These are phyloP conservation scores for Cheilosia vulpina DNA, from an alignment of 2,888 invertebrate species.

Conservation along the genomic window DNA sequence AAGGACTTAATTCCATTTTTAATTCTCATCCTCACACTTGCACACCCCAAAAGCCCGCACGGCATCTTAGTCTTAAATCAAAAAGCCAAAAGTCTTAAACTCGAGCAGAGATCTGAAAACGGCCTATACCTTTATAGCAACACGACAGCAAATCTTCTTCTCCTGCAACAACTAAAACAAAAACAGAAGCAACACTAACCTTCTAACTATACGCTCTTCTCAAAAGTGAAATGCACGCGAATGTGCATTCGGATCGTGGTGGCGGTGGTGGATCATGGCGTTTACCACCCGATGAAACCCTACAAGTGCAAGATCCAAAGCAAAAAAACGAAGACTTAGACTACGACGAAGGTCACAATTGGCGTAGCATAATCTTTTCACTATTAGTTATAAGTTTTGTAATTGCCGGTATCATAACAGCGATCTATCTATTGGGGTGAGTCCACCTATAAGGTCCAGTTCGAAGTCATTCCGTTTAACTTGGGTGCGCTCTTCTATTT, in stretches of 20 bases:
- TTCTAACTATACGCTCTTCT: slow-evolving; percentile 41
- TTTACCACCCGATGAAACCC: slow-evolving; percentile 95
- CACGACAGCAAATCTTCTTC: neutral
- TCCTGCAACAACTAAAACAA: slow-evolving; percentile 16
- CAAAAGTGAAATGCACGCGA: slow-evolving; percentile 90
- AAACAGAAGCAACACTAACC: slow-evolving; percentile 22
- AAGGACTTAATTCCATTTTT: slow-evolving; percentile 41
- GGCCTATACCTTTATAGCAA: neutral
- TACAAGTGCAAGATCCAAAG: slow-evolving; percentile 95
- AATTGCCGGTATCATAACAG: slow-evolving; percentile 94
- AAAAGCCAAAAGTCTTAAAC: slow-evolving; percentile 7
- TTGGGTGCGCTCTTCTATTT: slow-evolving; percentile 41
- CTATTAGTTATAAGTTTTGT: slow-evolving; percentile 94
- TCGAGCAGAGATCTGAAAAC: slow-evolving; percentile 4
- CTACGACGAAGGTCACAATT: slow-evolving; percentile 93
- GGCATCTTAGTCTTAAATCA: slow-evolving; percentile 4
- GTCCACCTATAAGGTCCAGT: slow-evolving; percentile 76
- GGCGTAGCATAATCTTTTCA: slow-evolving; percentile 94
- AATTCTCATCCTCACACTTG: slow-evolving; percentile 30
- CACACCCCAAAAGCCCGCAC: slow-evolving; percentile 1
- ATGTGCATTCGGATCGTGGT: slow-evolving; percentile 94
- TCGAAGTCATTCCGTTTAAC: neutral
- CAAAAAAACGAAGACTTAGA: slow-evolving; percentile 92
- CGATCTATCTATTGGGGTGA: slow-evolving; percentile 93
- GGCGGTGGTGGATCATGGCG: slow-evolving; percentile 91